A percentile compares a stretch with the other conserved stretches of the same genome.
Conservation (phyloP, 2,797 vertebrate species). For the Carcharodon carcharias region DNA sequence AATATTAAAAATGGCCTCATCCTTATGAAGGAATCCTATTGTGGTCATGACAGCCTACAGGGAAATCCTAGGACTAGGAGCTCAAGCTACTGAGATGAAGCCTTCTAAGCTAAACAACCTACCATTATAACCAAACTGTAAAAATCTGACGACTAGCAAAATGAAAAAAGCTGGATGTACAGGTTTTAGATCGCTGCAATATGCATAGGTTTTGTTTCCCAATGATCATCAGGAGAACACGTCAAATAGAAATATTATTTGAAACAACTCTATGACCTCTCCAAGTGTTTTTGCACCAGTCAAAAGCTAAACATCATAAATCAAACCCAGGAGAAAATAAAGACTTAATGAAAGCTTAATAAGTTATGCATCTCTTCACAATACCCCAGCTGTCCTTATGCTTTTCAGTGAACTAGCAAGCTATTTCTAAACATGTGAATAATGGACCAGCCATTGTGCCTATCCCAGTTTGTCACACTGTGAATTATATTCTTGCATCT, state of each 20-base stretch:
- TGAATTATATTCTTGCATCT: not conserved
- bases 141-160: not conserved
- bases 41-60: not conserved
- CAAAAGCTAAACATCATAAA: conserved; percentile 17
- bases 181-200: not conserved
- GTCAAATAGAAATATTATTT: not conserved
- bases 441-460: not conserved
- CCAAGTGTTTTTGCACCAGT: not conserved
- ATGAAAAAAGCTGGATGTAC: not conserved
- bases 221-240: not conserved
- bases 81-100: too few relatives aligned
- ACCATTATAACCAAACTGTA: not conserved
- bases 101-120: not conserved
- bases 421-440: conserved; percentile 27
- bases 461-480: conserved; percentile 17
- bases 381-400: conserved; percentile 13
- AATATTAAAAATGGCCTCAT: not conserved
- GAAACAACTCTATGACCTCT: not conserved
- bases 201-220: not conserved
- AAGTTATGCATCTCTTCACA: conserved; percentile 29
- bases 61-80: not conserved
- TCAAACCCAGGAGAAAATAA: conserved; percentile 20
- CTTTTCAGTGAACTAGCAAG: not conserved
- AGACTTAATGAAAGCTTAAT: conserved; percentile 27
- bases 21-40: not conserved